Conservation (phyloP, 2,113 vertebrate species). For the Malurus alboscapulatus region DNA sequence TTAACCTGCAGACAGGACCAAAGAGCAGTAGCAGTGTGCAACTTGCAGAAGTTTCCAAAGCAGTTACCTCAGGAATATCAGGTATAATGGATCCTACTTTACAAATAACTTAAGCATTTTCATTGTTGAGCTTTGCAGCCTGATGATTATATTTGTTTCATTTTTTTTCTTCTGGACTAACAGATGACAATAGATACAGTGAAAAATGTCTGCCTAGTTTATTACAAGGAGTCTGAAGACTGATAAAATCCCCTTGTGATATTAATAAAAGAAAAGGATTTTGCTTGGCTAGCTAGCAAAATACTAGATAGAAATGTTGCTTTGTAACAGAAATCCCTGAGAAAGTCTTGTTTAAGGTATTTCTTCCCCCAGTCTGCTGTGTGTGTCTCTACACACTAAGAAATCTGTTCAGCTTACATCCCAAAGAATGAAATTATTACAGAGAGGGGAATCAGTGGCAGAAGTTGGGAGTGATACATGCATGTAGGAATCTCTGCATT, state of each 20-base stretch:
- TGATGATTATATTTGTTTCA: neutral
- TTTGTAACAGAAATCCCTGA: neutral
- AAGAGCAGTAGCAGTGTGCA: conserved; percentile 95
- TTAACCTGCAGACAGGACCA: conserved; percentile 97
- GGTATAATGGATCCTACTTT: conserved; percentile 70
- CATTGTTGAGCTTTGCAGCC: neutral
- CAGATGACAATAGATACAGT: neutral
- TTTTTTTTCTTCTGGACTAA: neutral
- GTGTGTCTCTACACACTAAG: neutral
- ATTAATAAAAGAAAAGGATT: neutral
- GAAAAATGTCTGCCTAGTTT: neutral
- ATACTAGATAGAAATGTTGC: neutral
- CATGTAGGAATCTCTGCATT: neutral
- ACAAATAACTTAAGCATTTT: neutral
- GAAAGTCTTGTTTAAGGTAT: neutral
- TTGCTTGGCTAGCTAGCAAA: neutral
- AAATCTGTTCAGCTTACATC: neutral
- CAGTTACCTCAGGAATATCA: conserved; percentile 91
- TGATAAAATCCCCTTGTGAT: neutral
- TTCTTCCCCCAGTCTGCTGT: neutral
- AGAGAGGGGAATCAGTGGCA: neutral
- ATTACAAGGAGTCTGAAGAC: neutral
- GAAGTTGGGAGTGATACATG: neutral
- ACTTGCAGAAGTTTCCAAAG: conserved; percentile 88
- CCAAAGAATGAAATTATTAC: neutral